Evolutionary conservation across 1,140 invertebrate species (phyloP), one percentile per base, ranked within the genome.

Genomic region (Cotesia typhae): DNA sequence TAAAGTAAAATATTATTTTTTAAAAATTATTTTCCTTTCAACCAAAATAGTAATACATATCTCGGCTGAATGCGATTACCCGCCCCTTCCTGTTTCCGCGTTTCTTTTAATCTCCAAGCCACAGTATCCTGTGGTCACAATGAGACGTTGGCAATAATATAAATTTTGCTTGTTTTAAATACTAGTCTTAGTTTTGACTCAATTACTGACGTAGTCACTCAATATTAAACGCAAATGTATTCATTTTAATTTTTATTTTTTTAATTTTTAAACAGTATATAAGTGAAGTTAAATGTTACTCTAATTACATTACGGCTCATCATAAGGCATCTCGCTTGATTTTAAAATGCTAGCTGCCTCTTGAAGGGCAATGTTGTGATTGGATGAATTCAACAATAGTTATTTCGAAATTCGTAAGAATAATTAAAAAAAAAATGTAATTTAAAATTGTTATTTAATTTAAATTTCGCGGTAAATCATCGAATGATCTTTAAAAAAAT

Each of bases 11-110:
- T 28, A 10, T 28, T 60, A 35, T 38, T 14, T 63, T 35, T n/a
- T 4, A 37, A 3, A 63, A 28, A 9, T 4, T 20, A 59, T 59
- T 20, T 20, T 59, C 20, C 57, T 59, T 20, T 4, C 7, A 73
- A 69, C 61, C 74, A 75, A 77, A 72, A 68, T 67, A 52, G 70
- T n/a, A n/a, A 71, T 66, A 53, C 28, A 60, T 82, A 81, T 82
- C 81, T 79, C 69, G 72, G 76, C 75, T 63, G n/a, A 51, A 55
- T 20, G 55, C 67, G 74, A 74, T 76, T 79, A 81, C 74, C 82
- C 82, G 76, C 81, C 82, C 79, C 81, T 82, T 84, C 82, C 82
- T 83, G 82, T 81, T 84, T 84, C 81, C 78, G 41, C 79, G 57
- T 61, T 77, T 76, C 53, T 65, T 57, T 64, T 80, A 81, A 82